Evolutionary conservation across 2,113 vertebrate genomes (phyloP).

Genomic region (Guaruba guarouba): DNA sequence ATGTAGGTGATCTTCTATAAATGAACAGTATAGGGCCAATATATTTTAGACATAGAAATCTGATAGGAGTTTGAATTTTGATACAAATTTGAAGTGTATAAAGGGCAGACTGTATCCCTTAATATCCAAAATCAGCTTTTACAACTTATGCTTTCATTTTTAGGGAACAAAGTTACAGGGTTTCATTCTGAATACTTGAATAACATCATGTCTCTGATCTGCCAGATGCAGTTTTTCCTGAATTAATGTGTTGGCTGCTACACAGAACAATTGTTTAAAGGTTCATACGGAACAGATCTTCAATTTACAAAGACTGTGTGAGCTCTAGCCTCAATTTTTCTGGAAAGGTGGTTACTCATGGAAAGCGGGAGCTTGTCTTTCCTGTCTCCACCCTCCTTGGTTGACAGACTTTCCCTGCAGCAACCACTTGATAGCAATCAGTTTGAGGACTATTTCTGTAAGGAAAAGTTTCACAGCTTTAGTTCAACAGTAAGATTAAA

Average conservation of each 20-base stretch:
- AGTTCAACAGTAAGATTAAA: constrained; percentile 32
- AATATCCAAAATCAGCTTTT: not conserved
- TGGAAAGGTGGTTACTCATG: not conserved
- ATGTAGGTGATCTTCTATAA: not conserved
- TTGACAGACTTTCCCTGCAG: constrained; percentile 39
- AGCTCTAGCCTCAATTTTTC: not conserved
- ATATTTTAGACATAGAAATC: not conserved
- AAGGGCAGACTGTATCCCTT: not conserved
- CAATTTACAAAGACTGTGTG: not conserved
- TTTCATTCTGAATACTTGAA: not conserved
- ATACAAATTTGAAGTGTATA: not conserved
- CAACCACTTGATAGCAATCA: constrained; percentile 25
- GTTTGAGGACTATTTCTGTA: constrained; percentile 35
- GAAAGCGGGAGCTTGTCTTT: not conserved
- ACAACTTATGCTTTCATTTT: not conserved
- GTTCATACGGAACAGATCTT: not conserved
- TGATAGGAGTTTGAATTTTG: not conserved
- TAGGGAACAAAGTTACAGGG: not conserved
- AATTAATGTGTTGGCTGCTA: not conserved
- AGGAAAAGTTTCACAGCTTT: constrained; percentile 42
- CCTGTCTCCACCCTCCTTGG: not conserved
- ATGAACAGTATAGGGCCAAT: not conserved
- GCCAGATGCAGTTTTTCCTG: not conserved
- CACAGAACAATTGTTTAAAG: not conserved
- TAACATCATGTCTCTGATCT: not conserved